phyloP scores from a whole-genome alignment of 2,888 invertebrate genomes.

The Bruchidius siliquastri region DNA sequence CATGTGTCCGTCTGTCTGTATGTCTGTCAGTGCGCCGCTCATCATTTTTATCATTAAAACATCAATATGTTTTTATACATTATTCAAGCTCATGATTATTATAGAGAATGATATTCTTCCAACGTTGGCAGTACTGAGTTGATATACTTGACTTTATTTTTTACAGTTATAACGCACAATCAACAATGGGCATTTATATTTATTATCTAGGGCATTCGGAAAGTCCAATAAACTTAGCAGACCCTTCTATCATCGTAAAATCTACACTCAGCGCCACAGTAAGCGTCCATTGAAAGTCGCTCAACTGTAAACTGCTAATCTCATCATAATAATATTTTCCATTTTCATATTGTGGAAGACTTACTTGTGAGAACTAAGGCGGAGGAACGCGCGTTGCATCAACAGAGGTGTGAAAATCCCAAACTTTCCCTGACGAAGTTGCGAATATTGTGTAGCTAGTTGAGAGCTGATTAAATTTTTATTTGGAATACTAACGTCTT shows the following conservation, averaged over 20 bases:
- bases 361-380: constrained; percentile 30
- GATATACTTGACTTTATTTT: no score
- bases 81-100: no score
- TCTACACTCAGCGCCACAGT: constrained; percentile 8
- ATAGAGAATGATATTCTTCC: no score
- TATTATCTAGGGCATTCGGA: no score
- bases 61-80: no score
- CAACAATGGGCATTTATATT: no score
- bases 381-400: constrained; percentile 6
- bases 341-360: constrained; percentile 48
- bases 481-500: background rate
- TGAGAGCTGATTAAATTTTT: background rate
- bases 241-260: constrained; percentile 16
- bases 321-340: constrained; percentile 58
- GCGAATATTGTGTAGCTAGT: background rate
- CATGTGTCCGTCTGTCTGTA: no score
- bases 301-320: constrained; percentile 66
- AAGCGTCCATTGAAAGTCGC: constrained; percentile 52
- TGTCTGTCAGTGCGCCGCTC: no score
- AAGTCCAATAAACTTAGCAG: background rate
- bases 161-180: no score
- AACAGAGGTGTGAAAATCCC: constrained; percentile 31
- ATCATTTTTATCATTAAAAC: no score
- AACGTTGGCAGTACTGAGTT: no score
- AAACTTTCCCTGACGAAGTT: background rate